Base-by-base conservation (phyloP, 2,888 invertebrate genomes). In the Brachylomia viminalis region DNA sequence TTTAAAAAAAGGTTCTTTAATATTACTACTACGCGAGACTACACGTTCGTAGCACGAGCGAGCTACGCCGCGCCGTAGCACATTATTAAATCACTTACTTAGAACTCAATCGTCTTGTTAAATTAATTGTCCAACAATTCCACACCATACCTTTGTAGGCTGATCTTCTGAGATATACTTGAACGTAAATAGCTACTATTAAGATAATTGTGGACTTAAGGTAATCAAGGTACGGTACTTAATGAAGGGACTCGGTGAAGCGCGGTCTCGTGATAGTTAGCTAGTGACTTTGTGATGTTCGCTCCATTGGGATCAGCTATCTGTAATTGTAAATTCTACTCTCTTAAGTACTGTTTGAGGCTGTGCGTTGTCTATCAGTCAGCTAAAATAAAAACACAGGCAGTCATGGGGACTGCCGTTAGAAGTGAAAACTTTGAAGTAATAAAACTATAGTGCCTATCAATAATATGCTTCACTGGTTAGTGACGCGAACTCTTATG, bases 121-220 rank as follows among this genome's bases (percentile, higher is more conserved):
- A 52, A 72, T 47, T 70, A 58, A 58, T 30, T 13, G 11, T 27
- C 30, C 20, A 47, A 49, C 38, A n/a, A 49, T n/a, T 72, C 42
- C 20, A 64, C 17, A n/a, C 30, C 20, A 42, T 54, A 62, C 30
- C 47, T 13, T 54, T 23, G 20, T n/a, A 42, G 49, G 61, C 38
- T n/a, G 27, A 62, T 65, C 45, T 49, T 54, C 8, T 23, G 3
- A 75, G 42, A 47, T 54, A 17, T 52, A 58, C 42, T 27, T 76
- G n/a, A 65, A 82, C 42, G 27, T 56, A 49, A 77, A 79, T 79
- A 49, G 66, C 67, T 62, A 15, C 68, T 69, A 76, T 77, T 67
- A 73, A 71, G 77, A 77, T 66, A 80, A 82, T 82, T 59, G 27
- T 49, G 54, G 69, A 59, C 82, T 80, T 82, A 77, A 49, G 64